Conservation (phyloP, 2,888 invertebrate species). For the Spisula subtruncata region DNA sequence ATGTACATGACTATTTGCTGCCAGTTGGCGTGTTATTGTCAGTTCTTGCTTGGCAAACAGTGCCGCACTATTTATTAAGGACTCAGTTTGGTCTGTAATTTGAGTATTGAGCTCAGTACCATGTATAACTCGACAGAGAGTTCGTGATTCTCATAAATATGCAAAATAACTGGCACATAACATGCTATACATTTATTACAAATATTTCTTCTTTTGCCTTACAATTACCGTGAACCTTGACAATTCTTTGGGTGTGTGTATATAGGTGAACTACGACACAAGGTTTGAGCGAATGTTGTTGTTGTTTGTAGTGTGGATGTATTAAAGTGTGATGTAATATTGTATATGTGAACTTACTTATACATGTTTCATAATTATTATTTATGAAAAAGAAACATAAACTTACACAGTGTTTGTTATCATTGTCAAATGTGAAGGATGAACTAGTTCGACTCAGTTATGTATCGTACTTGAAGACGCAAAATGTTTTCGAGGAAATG, state of each 20-base stretch:
- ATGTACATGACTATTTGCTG: not conserved
- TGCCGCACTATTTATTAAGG: not conserved
- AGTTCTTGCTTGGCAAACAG: not conserved
- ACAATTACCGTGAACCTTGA: not conserved
- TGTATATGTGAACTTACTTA: not conserved
- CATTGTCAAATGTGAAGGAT: too few relatives aligned
- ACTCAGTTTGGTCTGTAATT: not conserved
- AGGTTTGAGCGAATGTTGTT: constrained; percentile 12
- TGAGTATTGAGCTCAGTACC: not conserved
- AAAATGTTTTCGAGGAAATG: too few relatives aligned
- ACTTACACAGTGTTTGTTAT: not conserved
- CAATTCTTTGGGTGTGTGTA: not conserved
- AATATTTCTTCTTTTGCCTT: not conserved
- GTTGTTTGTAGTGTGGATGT: constrained; percentile 9
- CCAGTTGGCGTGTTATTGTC: not conserved
- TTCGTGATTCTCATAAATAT: not conserved
- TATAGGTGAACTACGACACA: not conserved
- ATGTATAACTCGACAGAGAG: not conserved
- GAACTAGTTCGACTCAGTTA: too few relatives aligned
- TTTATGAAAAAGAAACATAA: constrained; percentile 19
- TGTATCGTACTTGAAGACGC: too few relatives aligned
- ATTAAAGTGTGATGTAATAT: not conserved
- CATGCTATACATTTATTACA: not conserved
- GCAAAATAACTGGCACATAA: not conserved
- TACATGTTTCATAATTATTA: not conserved